Conservation (phyloP, 2,797 vertebrate genomes). For the Paguma larvata region DNA sequence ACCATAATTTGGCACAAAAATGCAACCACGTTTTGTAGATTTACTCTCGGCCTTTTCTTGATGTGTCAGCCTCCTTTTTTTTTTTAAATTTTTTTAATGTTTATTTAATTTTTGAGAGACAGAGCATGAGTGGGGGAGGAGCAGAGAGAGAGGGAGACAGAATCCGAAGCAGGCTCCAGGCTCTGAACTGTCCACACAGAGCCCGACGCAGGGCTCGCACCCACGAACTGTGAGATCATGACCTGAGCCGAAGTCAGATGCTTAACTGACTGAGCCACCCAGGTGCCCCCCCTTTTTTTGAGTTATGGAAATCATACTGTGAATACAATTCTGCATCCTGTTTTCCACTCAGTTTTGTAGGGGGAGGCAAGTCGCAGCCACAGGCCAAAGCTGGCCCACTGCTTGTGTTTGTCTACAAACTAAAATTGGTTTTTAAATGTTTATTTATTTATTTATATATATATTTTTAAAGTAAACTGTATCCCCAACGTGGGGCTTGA, state of each 20-base stretch:
- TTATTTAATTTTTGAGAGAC: too few species aligned
- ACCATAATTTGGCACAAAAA: neutral
- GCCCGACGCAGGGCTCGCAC: too few species aligned
- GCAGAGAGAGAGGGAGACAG: too few species aligned
- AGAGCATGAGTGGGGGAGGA: too few species aligned
- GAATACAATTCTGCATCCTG: neutral
- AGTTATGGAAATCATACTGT: neutral
- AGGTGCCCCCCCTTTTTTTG: neutral
- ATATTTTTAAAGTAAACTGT: neutral
- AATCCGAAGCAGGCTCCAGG: too few species aligned
- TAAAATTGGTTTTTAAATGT: constrained; percentile 32
- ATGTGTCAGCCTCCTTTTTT: neutral
- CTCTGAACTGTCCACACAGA: too few species aligned
- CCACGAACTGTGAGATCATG: too few species aligned
- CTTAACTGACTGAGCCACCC: too few species aligned
- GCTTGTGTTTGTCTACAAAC: neutral
- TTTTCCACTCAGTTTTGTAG: constrained; percentile 1
- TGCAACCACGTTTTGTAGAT: constrained; percentile 1
- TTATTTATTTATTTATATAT: neutral
- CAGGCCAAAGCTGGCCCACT: neutral
- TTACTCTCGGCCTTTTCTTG: neutral
- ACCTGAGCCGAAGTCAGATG: too few species aligned
- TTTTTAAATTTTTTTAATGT: too few species aligned
- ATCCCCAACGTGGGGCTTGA: neutral
- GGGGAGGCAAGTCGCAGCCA: neutral